Evolutionary conservation across 2,113 vertebrate genomes (phyloP).

Genomic region (Protomyctophum bolini): DNA sequence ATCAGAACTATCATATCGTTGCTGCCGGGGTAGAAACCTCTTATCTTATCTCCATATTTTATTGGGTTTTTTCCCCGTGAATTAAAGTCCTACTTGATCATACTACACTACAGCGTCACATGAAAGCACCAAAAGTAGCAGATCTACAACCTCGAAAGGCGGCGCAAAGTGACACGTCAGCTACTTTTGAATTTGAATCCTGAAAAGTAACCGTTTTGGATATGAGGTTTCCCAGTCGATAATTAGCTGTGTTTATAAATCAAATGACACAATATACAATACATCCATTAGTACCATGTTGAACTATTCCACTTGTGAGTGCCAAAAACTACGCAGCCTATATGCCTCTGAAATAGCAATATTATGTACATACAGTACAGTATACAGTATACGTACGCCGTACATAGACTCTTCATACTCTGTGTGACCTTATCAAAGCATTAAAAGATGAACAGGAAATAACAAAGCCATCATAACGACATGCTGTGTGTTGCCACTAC

Average conservation of each 20-base stretch:
- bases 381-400: too few relatives aligned
- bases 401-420: too few relatives aligned
- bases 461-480: conserved; percentile 28
- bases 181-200: too few relatives aligned
- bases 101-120: not conserved
- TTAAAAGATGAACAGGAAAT: conserved; percentile 1
- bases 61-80: not conserved
- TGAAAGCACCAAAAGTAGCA: not conserved
- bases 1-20: not conserved
- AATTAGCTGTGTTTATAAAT: too few relatives aligned
- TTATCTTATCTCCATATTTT: not conserved
- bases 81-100: too few relatives aligned
- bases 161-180: too few relatives aligned
- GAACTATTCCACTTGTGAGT: not conserved
- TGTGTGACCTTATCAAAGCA: conserved; percentile 1
- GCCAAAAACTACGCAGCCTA: not conserved
- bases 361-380: conserved; percentile 3
- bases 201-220: too few relatives aligned
- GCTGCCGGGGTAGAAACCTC: too few relatives aligned
- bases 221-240: too few relatives aligned
- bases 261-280: not conserved
- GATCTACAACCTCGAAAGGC: not conserved
- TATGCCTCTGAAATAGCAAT: not conserved
- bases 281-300: not conserved
- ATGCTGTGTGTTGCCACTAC: conserved; percentile 18